Conservation (phyloP, 2,888 invertebrate genomes). For the Tridacna crocea region DNA sequence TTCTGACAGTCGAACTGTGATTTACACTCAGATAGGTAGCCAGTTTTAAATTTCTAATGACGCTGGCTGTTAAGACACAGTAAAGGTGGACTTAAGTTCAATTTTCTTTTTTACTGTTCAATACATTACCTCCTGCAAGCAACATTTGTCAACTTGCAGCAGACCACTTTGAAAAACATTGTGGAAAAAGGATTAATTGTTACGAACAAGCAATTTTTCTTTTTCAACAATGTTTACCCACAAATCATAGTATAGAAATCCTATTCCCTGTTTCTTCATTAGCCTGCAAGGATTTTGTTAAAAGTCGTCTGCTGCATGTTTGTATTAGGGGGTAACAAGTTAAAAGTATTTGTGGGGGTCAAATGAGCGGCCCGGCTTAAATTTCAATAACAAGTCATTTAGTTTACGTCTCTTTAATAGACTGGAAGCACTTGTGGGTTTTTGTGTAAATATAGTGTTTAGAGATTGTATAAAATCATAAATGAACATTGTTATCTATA, state of each 20-base stretch:
- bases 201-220: no score
- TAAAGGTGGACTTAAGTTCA: constrained; percentile 19
- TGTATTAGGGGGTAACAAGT: no score
- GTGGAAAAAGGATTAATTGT: no score
- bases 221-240: no score
- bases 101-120: constrained; percentile 16
- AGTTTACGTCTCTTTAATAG: constrained; percentile 20
- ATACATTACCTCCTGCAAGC: background rate
- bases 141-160: no score
- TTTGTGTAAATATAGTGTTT: constrained; percentile 17
- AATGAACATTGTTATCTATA: constrained; percentile 12
- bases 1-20: constrained; percentile 18
- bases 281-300: no score
- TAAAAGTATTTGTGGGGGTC: constrained; percentile 4
- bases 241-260: no score
- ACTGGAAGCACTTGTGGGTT: constrained; percentile 15
- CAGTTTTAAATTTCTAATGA: constrained; percentile 21
- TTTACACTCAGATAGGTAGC: constrained; percentile 23
- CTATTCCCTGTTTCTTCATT: no score
- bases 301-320: no score
- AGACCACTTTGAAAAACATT: no score
- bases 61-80: constrained; percentile 10
- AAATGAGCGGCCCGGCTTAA: constrained; percentile 16
- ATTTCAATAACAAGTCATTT: constrained; percentile 28
- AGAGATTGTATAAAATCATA: background rate